A percentile compares a stretch with the other conserved stretches of the same genome.
Conservation (phyloP, 2,113 vertebrate genomes). For the Anarhynchus alexandrinus region DNA sequence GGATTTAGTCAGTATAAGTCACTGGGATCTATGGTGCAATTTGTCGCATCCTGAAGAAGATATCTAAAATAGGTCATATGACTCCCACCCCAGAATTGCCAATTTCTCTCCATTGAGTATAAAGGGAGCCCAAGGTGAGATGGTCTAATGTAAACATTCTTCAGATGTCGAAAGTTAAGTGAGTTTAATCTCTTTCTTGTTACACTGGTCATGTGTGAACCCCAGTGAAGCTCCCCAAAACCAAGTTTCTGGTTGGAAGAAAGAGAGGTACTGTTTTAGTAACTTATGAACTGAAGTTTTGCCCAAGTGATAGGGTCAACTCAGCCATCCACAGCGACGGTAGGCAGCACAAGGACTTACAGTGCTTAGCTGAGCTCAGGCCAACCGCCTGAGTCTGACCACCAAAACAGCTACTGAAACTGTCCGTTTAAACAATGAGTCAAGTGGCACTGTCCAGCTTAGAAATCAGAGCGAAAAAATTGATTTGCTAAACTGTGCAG, state of each 20-base stretch:
- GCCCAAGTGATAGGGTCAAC: background rate
- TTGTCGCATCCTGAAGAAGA: background rate
- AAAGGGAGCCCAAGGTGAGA: fast-evolving
- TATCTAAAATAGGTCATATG: background rate
- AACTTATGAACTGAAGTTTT: background rate
- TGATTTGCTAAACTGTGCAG: background rate
- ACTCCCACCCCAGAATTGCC: background rate
- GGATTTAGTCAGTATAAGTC: background rate
- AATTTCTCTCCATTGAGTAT: background rate
- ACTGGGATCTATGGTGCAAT: background rate
- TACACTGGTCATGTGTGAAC: background rate
- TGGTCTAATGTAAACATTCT: background rate
- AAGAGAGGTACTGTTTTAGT: background rate
- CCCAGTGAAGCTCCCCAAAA: background rate
- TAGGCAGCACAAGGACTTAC: background rate
- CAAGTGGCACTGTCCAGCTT: background rate
- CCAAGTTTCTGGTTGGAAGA: background rate
- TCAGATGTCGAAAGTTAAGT: background rate
- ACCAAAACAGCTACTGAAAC: background rate
- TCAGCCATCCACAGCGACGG: background rate
- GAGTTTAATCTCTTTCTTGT: background rate
- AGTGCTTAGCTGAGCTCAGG: background rate
- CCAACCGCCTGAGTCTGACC: fast-evolving
- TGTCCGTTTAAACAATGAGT: background rate
- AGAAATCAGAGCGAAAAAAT: background rate